Base-by-base conservation (phyloP, 2,888 invertebrate genomes). In the Cecidostiba fungosa region DNA sequence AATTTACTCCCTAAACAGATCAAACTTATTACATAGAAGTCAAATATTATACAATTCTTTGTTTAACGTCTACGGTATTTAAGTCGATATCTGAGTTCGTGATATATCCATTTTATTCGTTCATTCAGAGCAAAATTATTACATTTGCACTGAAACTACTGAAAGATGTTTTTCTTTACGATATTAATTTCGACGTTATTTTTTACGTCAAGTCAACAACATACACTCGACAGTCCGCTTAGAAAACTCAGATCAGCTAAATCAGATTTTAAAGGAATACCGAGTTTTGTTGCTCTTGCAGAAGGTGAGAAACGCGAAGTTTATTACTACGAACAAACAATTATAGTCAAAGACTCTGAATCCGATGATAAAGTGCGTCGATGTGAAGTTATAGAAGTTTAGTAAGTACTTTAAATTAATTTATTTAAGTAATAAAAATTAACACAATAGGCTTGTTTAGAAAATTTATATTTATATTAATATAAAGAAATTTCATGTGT, bases 381-480 rank as follows among this genome's bases (percentile, higher is more conserved):
- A 91, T 97, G 97, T 92, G 96, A 97, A 93, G 95, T 98, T 89
- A 96, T 98, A 91, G 98, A 98, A 95, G 96, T 97, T 89, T 96
- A 96, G 98, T 98, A 94, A 97, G 97, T 97, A 54, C 23, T 26
- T 26, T 73, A 32, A 23, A 32, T 69, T 19, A 26, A 14, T 29
- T 32, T n/a, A 59, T n/a, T 10, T 3, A 23, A 14, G 47, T 66
- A 66, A 78, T 66, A 70, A 70, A 70, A n/a, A 10, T 62, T 12
- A n/a, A 1, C 23, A 19, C 1, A 62, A 16, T 50, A 29, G 3
- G 8, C 39, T 43, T 16, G 16, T 26, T 47, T 8, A 29, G n/a
- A 62, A 29, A 66, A 66, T 14, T n/a, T n/a, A n/a, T n/a, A n/a
- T n/a, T n/a, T n/a, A n/a, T n/a, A n/a, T n/a, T n/a, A n/a, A n/a